Percentiles rank a stretch among this genome's conserved stretches.
phyloP scores from a whole-genome alignment of 2,888 invertebrate genomes.

The Scaptomyza flava region DNA sequence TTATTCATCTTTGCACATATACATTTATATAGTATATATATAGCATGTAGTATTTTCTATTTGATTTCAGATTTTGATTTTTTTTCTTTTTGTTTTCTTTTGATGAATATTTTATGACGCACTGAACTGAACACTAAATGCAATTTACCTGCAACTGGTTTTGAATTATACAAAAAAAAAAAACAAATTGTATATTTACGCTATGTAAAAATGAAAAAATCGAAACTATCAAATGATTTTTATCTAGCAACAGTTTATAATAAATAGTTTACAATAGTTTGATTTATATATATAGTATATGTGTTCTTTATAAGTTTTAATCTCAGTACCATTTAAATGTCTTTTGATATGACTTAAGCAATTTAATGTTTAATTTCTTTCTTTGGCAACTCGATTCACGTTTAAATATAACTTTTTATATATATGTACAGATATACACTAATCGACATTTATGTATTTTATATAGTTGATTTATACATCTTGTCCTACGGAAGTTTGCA shows the following conservation, averaged over 20 bases:
- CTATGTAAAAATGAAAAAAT: slow-evolving; percentile 20
- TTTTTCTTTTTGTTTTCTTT: slow-evolving; percentile 1
- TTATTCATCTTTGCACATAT: slow-evolving; percentile 50
- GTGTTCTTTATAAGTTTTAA: slow-evolving; percentile 51
- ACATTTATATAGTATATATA: slow-evolving; percentile 3
- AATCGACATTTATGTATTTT: slow-evolving; percentile 20
- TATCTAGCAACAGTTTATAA: slow-evolving; percentile 61
- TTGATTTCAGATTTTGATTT: slow-evolving; percentile 59
- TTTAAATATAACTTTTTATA: slow-evolving; percentile 22
- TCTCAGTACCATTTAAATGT: slow-evolving; percentile 76
- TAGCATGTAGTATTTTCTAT: slow-evolving; percentile 26
- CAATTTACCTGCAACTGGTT: slow-evolving; percentile 64
- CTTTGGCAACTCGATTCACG: slow-evolving; percentile 22
- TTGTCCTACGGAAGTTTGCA: slow-evolving; percentile 20
- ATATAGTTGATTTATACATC: slow-evolving; percentile 37
- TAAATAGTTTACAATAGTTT: slow-evolving; percentile 74
- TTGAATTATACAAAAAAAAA: slow-evolving; percentile 4
- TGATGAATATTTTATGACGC: slow-evolving; percentile 36
- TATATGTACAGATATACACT: slow-evolving; percentile 15
- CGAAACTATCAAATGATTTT: slow-evolving; percentile 5
- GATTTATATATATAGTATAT: slow-evolving; percentile 16
- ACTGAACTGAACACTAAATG: slow-evolving; percentile 60
- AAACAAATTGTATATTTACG: slow-evolving; percentile 12
- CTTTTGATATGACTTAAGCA: slow-evolving; percentile 80
- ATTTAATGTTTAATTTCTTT: slow-evolving; percentile 43